These are phyloP conservation scores for Metellina segmentata DNA, from an alignment of 2,888 invertebrate species.

Conservation along the genomic window DNA sequence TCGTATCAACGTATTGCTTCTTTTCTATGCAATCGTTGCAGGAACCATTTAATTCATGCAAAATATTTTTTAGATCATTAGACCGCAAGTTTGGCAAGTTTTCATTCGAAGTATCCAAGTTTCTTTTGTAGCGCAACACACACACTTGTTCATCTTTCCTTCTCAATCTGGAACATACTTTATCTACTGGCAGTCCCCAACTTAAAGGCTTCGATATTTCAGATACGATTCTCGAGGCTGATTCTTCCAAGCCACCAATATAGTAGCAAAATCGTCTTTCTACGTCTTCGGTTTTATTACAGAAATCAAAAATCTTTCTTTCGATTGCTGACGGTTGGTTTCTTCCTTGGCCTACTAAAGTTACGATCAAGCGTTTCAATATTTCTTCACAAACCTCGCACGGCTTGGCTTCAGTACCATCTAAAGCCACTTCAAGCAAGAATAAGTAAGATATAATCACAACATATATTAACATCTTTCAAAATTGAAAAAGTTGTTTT, in stretches of 20 bases:
- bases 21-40: neutral
- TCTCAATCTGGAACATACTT: conserved; percentile 95
- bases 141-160: conserved; percentile 97
- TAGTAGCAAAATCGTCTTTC: conserved; percentile 99
- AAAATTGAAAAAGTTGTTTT: no score
- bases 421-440: no score
- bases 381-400: conserved; percentile 15
- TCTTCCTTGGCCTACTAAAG: neutral
- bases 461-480: no score
- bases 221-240: conserved; percentile 96
- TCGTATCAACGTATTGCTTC: neutral
- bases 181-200: conserved; percentile 96
- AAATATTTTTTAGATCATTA: neutral
- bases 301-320: conserved; percentile 89
- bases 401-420: neutral
- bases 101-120: neutral
- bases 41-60: neutral
- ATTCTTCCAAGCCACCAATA: conserved; percentile 96
- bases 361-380: neutral
- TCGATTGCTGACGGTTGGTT: conserved; percentile 84
- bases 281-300: conserved; percentile 91
- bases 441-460: no score
- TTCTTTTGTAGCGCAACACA: conserved; percentile 88
- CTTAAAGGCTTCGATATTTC: conserved; percentile 97
- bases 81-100: neutral